Percentiles rank a stretch among this genome's conserved stretches.
Conservation (phyloP, 1,140 invertebrate species). For the Calephelis virginiensis region DNA sequence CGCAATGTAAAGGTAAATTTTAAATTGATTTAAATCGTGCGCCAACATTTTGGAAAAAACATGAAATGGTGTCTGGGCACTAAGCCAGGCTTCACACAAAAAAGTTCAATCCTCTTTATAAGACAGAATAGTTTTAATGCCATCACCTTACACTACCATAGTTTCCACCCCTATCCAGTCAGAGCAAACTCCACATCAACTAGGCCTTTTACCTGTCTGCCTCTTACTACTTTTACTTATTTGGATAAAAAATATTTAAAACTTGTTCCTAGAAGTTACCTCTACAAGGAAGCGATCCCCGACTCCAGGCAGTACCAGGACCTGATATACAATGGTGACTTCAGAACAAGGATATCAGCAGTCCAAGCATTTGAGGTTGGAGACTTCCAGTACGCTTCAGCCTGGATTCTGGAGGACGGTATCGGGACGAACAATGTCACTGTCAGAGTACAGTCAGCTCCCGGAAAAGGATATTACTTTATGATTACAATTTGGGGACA, state of each 20-base stretch:
- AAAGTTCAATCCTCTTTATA: too few relatives aligned
- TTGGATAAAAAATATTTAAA: background rate
- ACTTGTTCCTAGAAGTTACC: slow-evolving; percentile 42
- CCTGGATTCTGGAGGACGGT: slow-evolving; percentile 42
- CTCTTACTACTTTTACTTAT: too few relatives aligned
- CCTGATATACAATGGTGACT: slow-evolving; percentile 39
- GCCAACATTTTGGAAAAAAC: too few relatives aligned
- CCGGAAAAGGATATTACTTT: slow-evolving; percentile 47
- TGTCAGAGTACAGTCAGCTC: slow-evolving; percentile 33
- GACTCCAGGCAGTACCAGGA: slow-evolving; percentile 50
- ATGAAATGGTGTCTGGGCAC: too few relatives aligned
- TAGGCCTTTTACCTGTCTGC: too few relatives aligned
- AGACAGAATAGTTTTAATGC: too few relatives aligned
- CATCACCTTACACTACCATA: too few relatives aligned
- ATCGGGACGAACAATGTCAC: slow-evolving; percentile 21
- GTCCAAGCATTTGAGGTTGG: slow-evolving; percentile 46
- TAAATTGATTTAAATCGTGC: too few relatives aligned
- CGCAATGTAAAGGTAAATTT: too few relatives aligned
- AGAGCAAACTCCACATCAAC: too few relatives aligned
- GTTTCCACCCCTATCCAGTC: too few relatives aligned
- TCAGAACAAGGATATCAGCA: slow-evolving; percentile 40
- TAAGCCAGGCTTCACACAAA: too few relatives aligned
- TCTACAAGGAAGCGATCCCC: slow-evolving; percentile 32
- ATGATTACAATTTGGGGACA: slow-evolving; percentile 45
- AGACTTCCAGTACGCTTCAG: slow-evolving; percentile 38